Conservation (phyloP, 2,797 vertebrate species). For the Falco cherrug region DNA sequence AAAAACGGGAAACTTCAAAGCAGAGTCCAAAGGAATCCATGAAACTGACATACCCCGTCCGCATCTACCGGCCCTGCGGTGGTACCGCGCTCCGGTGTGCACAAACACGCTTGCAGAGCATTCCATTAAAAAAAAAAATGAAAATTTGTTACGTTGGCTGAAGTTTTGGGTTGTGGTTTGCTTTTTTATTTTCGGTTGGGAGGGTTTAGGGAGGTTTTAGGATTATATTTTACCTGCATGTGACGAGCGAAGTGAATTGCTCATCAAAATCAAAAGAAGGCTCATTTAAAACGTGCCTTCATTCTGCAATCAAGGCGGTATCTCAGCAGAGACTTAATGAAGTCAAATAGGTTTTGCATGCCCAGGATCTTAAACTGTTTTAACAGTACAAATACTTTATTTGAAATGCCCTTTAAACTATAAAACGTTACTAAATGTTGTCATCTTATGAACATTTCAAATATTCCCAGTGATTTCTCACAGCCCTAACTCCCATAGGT, state of each 20-base stretch:
- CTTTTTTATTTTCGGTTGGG: neutral
- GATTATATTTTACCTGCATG: neutral
- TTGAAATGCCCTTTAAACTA: neutral
- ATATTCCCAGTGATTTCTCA: neutral
- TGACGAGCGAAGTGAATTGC: neutral
- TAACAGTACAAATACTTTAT: neutral
- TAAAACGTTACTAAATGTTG: neutral
- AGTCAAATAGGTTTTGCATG: slow-evolving; percentile 21
- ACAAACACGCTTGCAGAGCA: neutral
- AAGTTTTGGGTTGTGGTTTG: neutral
- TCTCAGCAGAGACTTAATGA: slow-evolving; percentile 1
- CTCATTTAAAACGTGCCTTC: neutral
- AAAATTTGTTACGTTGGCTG: neutral
- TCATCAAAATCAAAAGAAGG: neutral
- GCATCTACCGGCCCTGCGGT: accelerated
- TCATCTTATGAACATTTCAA: neutral
- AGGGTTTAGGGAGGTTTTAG: neutral
- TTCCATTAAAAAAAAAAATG: neutral
- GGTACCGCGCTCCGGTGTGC: too few species aligned
- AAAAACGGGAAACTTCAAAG: neutral
- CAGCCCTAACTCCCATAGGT: neutral
- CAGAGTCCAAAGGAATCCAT: neutral
- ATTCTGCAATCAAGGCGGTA: neutral
- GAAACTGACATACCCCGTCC: accelerated
- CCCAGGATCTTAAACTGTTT: neutral